These are phyloP conservation scores for Plectus sambesii DNA, from an alignment of 1,140 invertebrate species.

Conservation along the genomic window DNA sequence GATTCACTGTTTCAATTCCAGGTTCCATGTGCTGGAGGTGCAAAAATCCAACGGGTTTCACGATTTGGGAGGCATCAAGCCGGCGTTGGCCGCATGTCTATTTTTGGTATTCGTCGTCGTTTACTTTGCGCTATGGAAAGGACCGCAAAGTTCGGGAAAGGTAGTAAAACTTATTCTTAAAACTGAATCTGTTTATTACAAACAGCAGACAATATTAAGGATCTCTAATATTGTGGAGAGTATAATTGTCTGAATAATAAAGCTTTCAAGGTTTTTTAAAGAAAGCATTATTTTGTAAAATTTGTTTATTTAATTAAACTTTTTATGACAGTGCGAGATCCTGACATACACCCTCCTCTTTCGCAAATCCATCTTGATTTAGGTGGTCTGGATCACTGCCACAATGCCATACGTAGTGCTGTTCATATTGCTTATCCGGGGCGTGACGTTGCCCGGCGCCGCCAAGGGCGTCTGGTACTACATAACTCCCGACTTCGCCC, in stretches of 20 bases:
- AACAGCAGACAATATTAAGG: no score
- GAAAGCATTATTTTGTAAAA: no score
- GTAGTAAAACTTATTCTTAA: constrained; percentile 55
- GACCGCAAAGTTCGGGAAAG: constrained; percentile 87
- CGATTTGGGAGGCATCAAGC: constrained; percentile 73
- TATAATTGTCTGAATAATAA: no score
- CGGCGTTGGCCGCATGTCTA: constrained; percentile 73
- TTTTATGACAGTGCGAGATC: constrained; percentile 6
- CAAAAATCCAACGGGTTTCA: constrained; percentile 70
- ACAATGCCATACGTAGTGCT: constrained; percentile 81
- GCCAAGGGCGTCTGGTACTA: constrained; percentile 80
- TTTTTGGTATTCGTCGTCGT: constrained; percentile 80
- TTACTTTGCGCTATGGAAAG: constrained; percentile 97
- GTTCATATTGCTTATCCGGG: constrained; percentile 73
- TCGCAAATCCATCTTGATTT: no score
- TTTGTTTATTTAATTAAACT: no score
- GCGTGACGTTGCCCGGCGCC: constrained; percentile 77
- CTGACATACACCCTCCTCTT: no score
- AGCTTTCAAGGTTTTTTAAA: no score
- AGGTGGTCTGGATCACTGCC: constrained; percentile 93
- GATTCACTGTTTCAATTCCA: constrained; percentile 51
- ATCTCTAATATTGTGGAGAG: no score
- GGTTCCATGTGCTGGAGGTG: constrained; percentile 68
- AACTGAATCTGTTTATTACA: no score
- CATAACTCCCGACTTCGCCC: constrained; percentile 81